Evolutionary conservation across 2,113 vertebrate species (phyloP).

Genomic region (Bettongia penicillata): DNA sequence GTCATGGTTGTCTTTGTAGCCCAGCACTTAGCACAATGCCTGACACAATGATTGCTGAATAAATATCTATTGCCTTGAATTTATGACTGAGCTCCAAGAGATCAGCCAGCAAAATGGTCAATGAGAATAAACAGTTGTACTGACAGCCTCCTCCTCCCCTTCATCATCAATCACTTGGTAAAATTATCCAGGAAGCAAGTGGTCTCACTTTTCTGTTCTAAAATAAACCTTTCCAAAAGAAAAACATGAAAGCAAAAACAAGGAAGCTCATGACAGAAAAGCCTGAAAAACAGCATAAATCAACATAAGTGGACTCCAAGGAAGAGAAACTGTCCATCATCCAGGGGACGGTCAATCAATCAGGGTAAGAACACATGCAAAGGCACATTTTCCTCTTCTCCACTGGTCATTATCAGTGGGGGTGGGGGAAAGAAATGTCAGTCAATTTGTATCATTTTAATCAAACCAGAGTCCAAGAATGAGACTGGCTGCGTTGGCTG

Average conservation of each 20-base stretch:
- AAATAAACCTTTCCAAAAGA: conserved; percentile 27
- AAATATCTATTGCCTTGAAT: not conserved
- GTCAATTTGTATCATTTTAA: not conserved
- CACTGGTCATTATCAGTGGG: not conserved
- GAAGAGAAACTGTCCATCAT: not conserved
- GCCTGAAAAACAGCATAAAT: not conserved
- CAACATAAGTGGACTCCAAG: not conserved
- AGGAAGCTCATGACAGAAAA: conserved; percentile 3
- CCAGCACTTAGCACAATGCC: not conserved
- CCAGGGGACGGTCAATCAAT: not conserved
- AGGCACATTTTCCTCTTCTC: not conserved
- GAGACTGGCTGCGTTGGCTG: not conserved
- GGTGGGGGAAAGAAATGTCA: not conserved
- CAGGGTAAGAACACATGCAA: not conserved
- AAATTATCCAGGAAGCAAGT: not conserved
- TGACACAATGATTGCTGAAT: not conserved
- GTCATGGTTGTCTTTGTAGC: not conserved
- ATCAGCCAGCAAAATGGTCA: not conserved
- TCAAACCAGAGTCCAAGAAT: not conserved
- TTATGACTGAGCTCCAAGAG: not conserved
- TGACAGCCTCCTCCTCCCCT: not conserved
- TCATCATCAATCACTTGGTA: not conserved
- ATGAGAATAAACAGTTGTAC: not conserved
- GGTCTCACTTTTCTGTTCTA: conserved; percentile 6
- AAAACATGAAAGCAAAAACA: not conserved